These are phyloP conservation scores for Papilio demoleus DNA, from an alignment of 2,888 invertebrate species.

Conservation along the genomic window DNA sequence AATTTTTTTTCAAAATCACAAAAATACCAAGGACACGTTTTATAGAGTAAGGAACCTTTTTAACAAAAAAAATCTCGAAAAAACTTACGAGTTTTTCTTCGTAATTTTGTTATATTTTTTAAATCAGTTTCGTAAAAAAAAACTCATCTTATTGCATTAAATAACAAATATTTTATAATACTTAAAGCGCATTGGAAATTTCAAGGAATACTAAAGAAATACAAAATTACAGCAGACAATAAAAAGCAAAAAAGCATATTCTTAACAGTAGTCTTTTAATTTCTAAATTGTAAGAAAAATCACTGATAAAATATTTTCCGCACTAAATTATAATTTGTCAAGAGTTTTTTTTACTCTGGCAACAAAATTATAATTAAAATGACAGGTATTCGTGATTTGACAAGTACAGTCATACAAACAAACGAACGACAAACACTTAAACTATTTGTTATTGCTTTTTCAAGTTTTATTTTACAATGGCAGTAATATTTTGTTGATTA, in stretches of 20 bases:
- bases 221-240: background rate
- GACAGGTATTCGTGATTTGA: too few relatives aligned
- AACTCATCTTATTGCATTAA: conserved; percentile 4
- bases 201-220: background rate
- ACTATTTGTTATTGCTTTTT: too few relatives aligned
- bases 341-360: too few relatives aligned
- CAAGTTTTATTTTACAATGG: too few relatives aligned
- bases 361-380: too few relatives aligned
- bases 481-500: too few relatives aligned
- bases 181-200: conserved; percentile 12
- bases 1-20: background rate
- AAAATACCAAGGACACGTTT: background rate
- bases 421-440: too few relatives aligned
- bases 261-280: background rate
- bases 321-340: background rate
- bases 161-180: conserved; percentile 13
- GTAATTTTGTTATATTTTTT: background rate
- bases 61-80: background rate
- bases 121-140: background rate
- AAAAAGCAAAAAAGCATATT: background rate
- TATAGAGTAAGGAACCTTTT: conserved; percentile 1
- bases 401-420: too few relatives aligned
- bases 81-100: too few relatives aligned
- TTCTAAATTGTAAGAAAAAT: background rate
- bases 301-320: background rate